Conservation (phyloP, 2,113 vertebrate genomes). For the Balaeniceps rex region DNA sequence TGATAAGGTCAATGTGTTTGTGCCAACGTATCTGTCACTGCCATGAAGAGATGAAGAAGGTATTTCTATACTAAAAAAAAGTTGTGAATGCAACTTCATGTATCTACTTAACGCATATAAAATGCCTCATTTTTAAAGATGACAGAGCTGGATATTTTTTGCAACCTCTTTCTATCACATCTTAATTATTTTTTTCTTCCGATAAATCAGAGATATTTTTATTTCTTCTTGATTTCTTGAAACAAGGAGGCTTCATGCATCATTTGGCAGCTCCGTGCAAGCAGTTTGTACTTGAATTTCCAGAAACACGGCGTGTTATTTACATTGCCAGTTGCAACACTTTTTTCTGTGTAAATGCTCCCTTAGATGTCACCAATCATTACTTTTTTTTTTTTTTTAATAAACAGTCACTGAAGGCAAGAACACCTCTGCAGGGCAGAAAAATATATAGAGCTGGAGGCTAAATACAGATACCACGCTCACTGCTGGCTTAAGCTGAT, state of each 20-base stretch:
- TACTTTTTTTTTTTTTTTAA: neutral
- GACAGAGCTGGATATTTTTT: neutral
- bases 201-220: neutral
- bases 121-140: neutral
- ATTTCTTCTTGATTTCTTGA: neutral
- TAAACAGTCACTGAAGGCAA: neutral
- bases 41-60: neutral
- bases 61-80: neutral
- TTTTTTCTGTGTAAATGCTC: conserved; percentile 11
- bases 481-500: neutral
- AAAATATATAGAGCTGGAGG: neutral
- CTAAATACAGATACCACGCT: neutral
- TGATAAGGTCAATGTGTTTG: too few species aligned
- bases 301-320: neutral
- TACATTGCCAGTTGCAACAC: conserved; percentile 30
- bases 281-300: conserved; percentile 13
- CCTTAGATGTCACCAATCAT: neutral
- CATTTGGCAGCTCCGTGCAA: neutral
- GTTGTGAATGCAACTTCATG: neutral
- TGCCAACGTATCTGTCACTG: neutral
- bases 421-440: neutral
- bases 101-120: neutral
- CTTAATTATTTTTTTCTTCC: neutral
- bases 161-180: neutral
- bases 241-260: neutral